A percentile compares a stretch with the other conserved stretches of the same genome.
Evolutionary conservation across 92 coral and sea anemone genomes (phyloP).

Genomic region (Phymanthus crucifer): DNA sequence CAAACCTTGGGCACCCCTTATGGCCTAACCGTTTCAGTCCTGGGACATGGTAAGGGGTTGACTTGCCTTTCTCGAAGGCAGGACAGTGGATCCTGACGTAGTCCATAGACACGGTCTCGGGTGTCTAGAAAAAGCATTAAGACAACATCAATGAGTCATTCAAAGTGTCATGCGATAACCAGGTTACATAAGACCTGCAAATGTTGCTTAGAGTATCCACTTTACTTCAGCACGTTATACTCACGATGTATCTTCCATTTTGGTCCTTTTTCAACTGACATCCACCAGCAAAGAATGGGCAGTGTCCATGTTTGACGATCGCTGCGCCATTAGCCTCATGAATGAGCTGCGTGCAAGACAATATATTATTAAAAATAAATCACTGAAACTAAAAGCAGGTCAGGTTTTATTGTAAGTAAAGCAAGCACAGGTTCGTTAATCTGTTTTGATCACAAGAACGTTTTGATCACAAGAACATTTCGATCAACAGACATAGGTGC

Average conservation of each 20-base stretch:
- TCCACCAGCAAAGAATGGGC: conserved; percentile 18
- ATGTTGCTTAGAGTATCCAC: no score
- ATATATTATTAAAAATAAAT: not conserved
- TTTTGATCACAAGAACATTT: no score
- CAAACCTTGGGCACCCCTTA: conserved; percentile 24
- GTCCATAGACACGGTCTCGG: conserved; percentile 31
- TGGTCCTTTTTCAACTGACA: conserved; percentile 18
- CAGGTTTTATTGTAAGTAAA: not conserved
- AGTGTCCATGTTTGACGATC: conserved; percentile 27
- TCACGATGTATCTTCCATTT: conserved; percentile 24
- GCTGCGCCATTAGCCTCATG: not conserved
- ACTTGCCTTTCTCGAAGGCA: conserved; percentile 28
- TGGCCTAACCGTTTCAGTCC: conserved; percentile 22
- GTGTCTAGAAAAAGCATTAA: not conserved
- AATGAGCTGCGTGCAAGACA: conserved; percentile 2
- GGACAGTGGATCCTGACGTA: conserved; percentile 24
- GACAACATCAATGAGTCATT: no score
- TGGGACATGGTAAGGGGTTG: conserved; percentile 19
- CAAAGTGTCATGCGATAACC: no score
- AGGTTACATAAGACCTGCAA: no score
- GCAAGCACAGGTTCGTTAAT: not conserved
- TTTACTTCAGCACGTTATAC: not conserved
- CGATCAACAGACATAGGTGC: no score
- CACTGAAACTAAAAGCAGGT: not conserved
- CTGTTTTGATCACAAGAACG: no score